Percentiles rank a stretch among this genome's conserved stretches.
Evolutionary conservation across 2,888 invertebrate genomes (phyloP).

Genomic region (Diarsia brunnea): DNA sequence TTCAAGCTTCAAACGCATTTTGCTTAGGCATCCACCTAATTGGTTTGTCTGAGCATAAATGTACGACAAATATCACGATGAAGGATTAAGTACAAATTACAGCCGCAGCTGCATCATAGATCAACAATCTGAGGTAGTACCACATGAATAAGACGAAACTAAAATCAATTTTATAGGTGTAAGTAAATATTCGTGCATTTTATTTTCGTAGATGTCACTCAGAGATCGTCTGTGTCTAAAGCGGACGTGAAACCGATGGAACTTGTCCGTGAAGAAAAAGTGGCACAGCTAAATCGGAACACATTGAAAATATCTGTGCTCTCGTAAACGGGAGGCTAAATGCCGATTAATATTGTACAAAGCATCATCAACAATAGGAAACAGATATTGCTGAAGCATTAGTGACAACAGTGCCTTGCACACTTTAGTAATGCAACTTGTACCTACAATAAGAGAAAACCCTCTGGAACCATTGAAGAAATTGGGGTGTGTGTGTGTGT

Average conservation of each 20-base stretch:
- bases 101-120: constrained; percentile 16
- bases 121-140: constrained; percentile 25
- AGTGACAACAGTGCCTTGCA: constrained; percentile 2
- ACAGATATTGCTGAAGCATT: neutral
- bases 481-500: too few species aligned
- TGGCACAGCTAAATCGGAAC: constrained; percentile 62
- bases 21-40: neutral
- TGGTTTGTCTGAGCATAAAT: constrained; percentile 5
- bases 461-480: neutral
- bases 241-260: constrained; percentile 31
- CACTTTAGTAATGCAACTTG: neutral
- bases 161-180: constrained; percentile 15
- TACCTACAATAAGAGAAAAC: neutral
- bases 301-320: constrained; percentile 46
- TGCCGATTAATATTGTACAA: constrained; percentile 14
- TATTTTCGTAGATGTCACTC: constrained; percentile 43
- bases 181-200: constrained; percentile 10
- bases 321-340: constrained; percentile 12
- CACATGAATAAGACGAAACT: neutral
- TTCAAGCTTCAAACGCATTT: neutral
- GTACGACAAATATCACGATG: constrained; percentile 22
- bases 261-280: constrained; percentile 49
- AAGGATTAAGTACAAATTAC: constrained; percentile 2
- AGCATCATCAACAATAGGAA: constrained; percentile 5
- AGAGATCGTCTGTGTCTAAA: constrained; percentile 35